Conservation (phyloP, 2,888 invertebrate species). For the Eupithecia subumbrata region DNA sequence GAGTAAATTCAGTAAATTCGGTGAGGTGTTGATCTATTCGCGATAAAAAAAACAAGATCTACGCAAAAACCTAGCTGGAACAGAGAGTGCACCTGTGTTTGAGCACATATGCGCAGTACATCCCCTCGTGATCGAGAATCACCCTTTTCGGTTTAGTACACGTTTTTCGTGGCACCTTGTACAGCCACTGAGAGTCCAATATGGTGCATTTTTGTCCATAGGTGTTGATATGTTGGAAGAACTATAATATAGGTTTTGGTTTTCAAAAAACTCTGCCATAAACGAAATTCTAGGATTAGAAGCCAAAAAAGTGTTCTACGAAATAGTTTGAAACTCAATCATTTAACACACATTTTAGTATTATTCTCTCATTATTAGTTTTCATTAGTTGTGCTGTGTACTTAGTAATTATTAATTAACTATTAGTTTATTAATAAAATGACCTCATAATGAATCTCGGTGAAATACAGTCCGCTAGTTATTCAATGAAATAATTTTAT, state of each 20-base stretch:
- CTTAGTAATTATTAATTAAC: slow-evolving; percentile 58
- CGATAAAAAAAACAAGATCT: too few relatives aligned
- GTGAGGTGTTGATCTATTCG: too few relatives aligned
- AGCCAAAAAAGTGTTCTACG: background rate
- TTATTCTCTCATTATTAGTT: slow-evolving; percentile 74
- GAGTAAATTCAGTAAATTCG: too few relatives aligned
- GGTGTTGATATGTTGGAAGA: background rate
- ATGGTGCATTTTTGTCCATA: background rate
- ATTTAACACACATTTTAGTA: slow-evolving; percentile 65
- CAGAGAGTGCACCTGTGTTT: too few relatives aligned
- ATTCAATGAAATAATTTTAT: slow-evolving; percentile 71
- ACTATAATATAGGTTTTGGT: background rate
- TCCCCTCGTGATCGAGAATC: too few relatives aligned
- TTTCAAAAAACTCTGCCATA: background rate
- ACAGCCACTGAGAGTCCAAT: background rate
- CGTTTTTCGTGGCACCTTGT: too few relatives aligned
- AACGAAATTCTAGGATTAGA: background rate
- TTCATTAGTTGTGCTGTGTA: slow-evolving; percentile 83
- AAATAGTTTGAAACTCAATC: slow-evolving; percentile 59
- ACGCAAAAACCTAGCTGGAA: too few relatives aligned
- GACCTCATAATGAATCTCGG: slow-evolving; percentile 65
- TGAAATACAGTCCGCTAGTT: slow-evolving; percentile 79
- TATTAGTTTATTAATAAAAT: slow-evolving; percentile 56
- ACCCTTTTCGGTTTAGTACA: too few relatives aligned
- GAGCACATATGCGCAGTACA: too few relatives aligned